These are phyloP conservation scores for Caerostris extrusa DNA, from an alignment of 1,140 invertebrate genomes.

Conservation along the genomic window DNA sequence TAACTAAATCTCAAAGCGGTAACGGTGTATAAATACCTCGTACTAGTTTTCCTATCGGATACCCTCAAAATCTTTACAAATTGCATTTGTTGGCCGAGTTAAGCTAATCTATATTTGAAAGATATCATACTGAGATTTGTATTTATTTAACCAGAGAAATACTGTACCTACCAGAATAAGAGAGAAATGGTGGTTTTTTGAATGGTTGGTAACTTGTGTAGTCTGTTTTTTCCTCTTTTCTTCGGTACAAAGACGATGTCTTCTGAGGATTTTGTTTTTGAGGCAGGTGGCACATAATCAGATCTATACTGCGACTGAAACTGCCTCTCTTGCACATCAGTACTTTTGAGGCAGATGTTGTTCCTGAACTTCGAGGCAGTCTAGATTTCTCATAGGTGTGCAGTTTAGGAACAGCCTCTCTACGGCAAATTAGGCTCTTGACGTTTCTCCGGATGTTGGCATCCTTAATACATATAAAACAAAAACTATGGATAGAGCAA, in stretches of 20 bases:
- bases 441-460: not conserved
- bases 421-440: not conserved
- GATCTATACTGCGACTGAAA: not conserved
- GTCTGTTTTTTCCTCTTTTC: not conserved
- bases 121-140: no score
- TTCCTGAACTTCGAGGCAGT: not conserved
- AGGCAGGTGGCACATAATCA: not conserved
- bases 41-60: no score
- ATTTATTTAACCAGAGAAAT: no score
- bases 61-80: no score
- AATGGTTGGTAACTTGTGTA: not conserved
- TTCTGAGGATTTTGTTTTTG: not conserved
- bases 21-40: no score
- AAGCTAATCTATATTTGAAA: no score
- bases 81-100: no score
- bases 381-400: not conserved
- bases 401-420: not conserved
- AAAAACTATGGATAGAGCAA: not conserved
- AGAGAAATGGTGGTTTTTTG: not conserved
- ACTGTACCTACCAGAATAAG: not conserved
- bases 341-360: not conserved
- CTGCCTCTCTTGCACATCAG: not conserved
- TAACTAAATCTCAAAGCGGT: no score
- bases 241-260: not conserved
- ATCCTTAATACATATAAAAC: not conserved